These are phyloP conservation scores for Alouatta palliata DNA, from an alignment of 2,113 vertebrate species.

Conservation along the genomic window DNA sequence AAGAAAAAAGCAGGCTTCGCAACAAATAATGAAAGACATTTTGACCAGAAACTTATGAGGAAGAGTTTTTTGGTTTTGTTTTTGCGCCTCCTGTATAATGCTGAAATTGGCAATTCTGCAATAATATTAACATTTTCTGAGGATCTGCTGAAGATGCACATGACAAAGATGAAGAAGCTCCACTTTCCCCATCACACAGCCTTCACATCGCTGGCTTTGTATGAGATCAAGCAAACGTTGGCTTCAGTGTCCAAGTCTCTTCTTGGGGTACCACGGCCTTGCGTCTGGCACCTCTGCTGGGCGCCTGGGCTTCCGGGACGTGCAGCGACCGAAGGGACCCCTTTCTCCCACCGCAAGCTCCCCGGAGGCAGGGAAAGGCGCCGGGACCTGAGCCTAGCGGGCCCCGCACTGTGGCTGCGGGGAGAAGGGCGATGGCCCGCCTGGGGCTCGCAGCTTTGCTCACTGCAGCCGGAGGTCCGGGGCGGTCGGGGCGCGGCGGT, in stretches of 20 bases:
- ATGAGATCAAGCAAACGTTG: background rate
- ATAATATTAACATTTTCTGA: background rate
- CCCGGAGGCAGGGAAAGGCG: too few relatives aligned
- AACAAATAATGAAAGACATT: background rate
- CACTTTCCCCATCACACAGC: background rate
- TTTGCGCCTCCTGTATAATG: background rate
- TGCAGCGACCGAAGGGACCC: background rate
- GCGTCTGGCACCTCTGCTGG: background rate
- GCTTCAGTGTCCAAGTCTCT: background rate
- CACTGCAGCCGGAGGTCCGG: background rate
- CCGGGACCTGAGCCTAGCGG: too few relatives aligned
- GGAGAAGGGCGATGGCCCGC: background rate
- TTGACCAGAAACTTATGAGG: background rate
- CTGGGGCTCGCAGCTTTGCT: too few relatives aligned
- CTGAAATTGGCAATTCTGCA: background rate
- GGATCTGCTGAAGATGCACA: background rate
- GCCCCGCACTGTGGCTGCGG: background rate
- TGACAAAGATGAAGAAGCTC: background rate
- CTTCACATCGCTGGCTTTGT: background rate
- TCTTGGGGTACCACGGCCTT: too few relatives aligned
- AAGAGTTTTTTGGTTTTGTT: background rate
- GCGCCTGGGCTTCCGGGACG: background rate
- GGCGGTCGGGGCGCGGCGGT: accelerated
- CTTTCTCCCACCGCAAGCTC: background rate
- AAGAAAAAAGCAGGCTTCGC: background rate